Evolutionary conservation across 2,888 invertebrate species (phyloP).

Genomic region (Patella caerulea): DNA sequence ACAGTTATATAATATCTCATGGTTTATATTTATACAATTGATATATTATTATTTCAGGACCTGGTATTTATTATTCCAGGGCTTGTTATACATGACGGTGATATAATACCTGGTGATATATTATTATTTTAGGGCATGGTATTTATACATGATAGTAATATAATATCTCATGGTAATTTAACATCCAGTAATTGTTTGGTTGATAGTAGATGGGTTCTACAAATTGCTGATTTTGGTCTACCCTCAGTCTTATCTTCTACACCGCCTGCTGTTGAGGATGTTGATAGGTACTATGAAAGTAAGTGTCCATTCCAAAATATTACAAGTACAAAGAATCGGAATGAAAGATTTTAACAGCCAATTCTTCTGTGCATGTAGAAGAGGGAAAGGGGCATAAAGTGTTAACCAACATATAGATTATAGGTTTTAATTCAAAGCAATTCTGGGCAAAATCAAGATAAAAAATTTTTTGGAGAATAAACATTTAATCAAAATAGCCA

Average conservation of each 20-base stretch:
- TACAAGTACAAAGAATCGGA: neutral
- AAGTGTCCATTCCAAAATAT: slow-evolving; percentile 22
- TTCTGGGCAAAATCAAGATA: too few species aligned
- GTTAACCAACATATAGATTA: neutral
- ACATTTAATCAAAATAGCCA: too few species aligned
- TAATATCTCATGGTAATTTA: slow-evolving; percentile 65
- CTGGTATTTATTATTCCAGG: too few species aligned
- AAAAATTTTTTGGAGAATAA: too few species aligned
- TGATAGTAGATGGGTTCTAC: slow-evolving; percentile 67
- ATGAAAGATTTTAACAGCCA: neutral
- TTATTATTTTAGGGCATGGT: slow-evolving; percentile 59
- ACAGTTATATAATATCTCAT: slow-evolving; percentile 61
- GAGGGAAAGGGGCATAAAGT: neutral
- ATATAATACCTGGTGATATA: neutral
- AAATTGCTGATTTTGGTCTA: slow-evolving; percentile 65
- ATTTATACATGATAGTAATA: slow-evolving; percentile 65
- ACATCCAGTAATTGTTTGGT: slow-evolving; percentile 65
- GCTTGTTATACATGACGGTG: too few species aligned
- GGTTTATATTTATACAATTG: slow-evolving; percentile 30
- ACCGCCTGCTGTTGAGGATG: slow-evolving; percentile 33
- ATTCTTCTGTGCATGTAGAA: neutral
- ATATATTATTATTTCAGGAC: too few species aligned
- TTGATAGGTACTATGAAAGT: slow-evolving; percentile 45
- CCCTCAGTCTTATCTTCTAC: slow-evolving; percentile 46
- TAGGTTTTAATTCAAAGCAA: too few species aligned